Evolutionary conservation across 2,888 invertebrate species (phyloP), one percentile per base, ranked within the genome.

Genomic region (Amiota mariae): DNA sequence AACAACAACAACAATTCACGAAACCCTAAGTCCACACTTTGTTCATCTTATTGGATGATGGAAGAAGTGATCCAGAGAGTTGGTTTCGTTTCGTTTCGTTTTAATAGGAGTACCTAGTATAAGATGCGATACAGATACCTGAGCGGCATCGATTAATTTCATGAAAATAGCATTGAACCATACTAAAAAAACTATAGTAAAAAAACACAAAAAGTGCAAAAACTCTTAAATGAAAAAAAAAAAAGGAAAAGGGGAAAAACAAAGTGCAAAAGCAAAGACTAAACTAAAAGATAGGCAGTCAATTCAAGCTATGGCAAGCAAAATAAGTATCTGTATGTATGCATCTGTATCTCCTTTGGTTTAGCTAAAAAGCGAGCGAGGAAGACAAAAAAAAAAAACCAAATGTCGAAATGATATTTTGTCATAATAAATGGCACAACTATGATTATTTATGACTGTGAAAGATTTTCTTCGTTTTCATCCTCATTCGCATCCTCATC

Each of bases 401-500:
- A 83, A 83, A 85, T 83, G 82, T 83, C 85, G 82, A 81, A 85
- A 83, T 83, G 85, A 83, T 83, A 85, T 83, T 83, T 83, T 85
- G 85, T 83, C 85, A 85, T 83, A 83, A 83, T 85, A 83, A 83
- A 83, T 83, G 85, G 85, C 82, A 79, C 84, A 82, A 83, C 85
- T 85, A 84, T 84, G 82, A 85, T 83, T 83, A 83, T 83, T 83
- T 83, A 83, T 83, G 85, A 80, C 84, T 82, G 51, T 36, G 51
- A 68, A 54, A 36, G 51, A 54, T 54, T 68, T 68, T 51, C 12
- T 46, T 20, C 59, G 1, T 59, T 3, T 59, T 36, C 36, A 36
- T 36, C 36, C 36, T 1, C 24, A 24, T 24, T n/a, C n/a, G n/a
- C 24, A 24, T 24, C 24, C 24, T 59, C 59, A 4, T 54, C 54